Percentiles rank a stretch among this genome's conserved stretches.
Evolutionary conservation across 2,113 vertebrate species (phyloP).

Genomic region (Mormyrus lacerda): DNA sequence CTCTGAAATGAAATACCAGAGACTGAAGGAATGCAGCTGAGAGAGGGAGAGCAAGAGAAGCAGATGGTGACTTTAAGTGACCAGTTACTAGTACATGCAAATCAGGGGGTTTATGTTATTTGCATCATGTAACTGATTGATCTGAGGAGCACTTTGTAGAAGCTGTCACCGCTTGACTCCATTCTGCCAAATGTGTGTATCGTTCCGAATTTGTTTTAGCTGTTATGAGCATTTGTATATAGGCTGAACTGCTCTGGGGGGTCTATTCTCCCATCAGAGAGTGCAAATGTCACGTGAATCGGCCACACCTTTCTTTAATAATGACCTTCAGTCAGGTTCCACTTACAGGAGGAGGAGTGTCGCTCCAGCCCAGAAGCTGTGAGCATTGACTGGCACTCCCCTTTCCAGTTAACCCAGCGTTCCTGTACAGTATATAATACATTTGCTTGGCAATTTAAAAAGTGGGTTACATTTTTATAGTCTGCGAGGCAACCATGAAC

Average conservation of each 20-base stretch:
- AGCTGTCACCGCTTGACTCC: background rate
- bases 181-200: background rate
- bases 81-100: background rate
- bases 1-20: slow-evolving; percentile 50
- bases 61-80: background rate
- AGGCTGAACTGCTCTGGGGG: background rate
- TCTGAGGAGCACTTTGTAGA: background rate
- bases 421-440: too few species aligned
- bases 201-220: background rate
- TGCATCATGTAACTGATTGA: background rate
- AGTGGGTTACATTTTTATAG: too few species aligned
- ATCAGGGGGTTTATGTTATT: background rate
- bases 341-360: too few species aligned
- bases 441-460: too few species aligned
- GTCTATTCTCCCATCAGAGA: background rate
- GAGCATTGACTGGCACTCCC: too few species aligned
- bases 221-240: background rate
- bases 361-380: too few species aligned
- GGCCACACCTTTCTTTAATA: background rate
- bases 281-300: background rate
- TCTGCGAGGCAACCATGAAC: too few species aligned
- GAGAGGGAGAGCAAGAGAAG: background rate
- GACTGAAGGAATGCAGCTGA: slow-evolving; percentile 14
- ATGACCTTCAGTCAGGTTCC: background rate
- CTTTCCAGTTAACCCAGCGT: too few species aligned